Evolutionary conservation across 2,113 vertebrate species (phyloP), one percentile per base, ranked within the genome.

Genomic region (Rana temporaria): DNA sequence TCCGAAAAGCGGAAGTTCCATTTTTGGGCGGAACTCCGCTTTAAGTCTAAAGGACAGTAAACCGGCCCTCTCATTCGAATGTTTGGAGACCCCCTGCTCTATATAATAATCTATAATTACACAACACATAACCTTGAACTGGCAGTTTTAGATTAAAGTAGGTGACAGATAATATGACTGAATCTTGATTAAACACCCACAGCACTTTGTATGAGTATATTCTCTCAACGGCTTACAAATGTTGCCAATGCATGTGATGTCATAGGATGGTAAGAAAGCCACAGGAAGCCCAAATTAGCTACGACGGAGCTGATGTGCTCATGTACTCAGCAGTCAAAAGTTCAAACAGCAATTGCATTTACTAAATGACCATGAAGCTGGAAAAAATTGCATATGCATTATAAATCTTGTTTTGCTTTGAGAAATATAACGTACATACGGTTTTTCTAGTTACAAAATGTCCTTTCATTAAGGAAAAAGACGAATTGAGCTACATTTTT

Each of bases 291-390:
- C 24, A 74, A 75, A 60, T 22, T 42, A 22, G 6, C 22, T 55
- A 55, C 38, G 8, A 60, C 19, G 17, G 60, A 62, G 30, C 18
- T 38, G n/a, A 63, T 16, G 20, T 75, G 56, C 60, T n/a, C n/a
- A 42, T 60, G 5, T 6, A 42, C 30, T 75, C 3, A 59, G 18
- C 3, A 59, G 18, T 59, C 18, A 19, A 73, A 32, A 73, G 72
- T 57, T 75, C 56, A 75, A 75, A 42, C 18, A 75, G 59, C 59
- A 42, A 42, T 42, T 38, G 12, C 9, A 34, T 74, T 74, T 19
- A 8, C 26, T 42, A 30, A 62, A 60, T 53, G 56, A 56, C 17
- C 5, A 55, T 19, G 18, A n/a, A 18, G 24, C 20, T 71, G 38
- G 38, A 71, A 71, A 73, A 57, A 57, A 57, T 5, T 32, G 3